Percentiles rank a stretch among this genome's conserved stretches.
Conservation (phyloP, 2,113 vertebrate species). For the Leucosticte australis region DNA sequence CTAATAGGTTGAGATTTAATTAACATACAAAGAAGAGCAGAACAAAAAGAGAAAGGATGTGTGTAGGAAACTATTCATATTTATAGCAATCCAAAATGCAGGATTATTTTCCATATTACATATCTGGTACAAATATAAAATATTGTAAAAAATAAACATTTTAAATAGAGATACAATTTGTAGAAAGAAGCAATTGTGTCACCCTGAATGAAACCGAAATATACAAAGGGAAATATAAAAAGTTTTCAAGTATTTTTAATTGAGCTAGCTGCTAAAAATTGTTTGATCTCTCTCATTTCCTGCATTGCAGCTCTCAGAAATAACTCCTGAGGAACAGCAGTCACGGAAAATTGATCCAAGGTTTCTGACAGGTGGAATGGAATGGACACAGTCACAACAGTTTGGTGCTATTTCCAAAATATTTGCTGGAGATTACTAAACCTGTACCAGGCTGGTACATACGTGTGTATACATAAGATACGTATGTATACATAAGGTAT, state of each 20-base stretch:
- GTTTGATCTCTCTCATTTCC: not conserved
- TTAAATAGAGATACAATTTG: not conserved
- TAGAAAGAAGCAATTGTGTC: not conserved
- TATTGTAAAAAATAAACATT: not conserved
- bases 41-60: not conserved
- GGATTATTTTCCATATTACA: not conserved
- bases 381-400: not conserved
- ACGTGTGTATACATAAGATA: not conserved
- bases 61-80: not conserved
- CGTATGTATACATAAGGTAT: too few species aligned
- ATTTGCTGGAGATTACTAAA: not conserved
- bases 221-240: not conserved
- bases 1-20: not conserved
- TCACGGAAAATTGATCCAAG: not conserved
- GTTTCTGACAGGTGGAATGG: not conserved
- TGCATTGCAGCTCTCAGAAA: not conserved
- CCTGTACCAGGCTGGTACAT: not conserved
- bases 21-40: not conserved
- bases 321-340: not conserved
- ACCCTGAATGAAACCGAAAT: not conserved
- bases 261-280: not conserved
- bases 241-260: not conserved
- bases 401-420: not conserved
- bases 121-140: not conserved
- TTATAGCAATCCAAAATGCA: not conserved